Evolutionary conservation across 2,888 invertebrate genomes (phyloP).

Genomic region (Ceratothoa steindachneri): DNA sequence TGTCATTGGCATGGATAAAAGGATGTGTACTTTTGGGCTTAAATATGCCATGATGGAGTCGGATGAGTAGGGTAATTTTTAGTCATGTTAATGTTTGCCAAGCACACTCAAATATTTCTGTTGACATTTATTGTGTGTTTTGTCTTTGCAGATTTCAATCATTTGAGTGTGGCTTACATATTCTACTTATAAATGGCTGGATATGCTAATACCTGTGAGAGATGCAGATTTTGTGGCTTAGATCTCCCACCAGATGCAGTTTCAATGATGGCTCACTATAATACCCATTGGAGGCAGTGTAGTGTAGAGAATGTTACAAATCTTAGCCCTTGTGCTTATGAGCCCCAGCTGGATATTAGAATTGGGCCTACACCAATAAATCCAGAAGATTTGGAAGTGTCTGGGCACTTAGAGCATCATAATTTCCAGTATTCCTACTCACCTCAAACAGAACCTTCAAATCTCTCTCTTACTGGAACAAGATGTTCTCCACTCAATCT

Average conservation of each 20-base stretch:
- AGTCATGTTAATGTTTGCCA: no score
- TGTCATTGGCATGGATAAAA: no score
- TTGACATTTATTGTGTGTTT: no score
- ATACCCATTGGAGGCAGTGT: constrained; percentile 42
- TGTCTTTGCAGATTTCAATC: no score
- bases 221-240: constrained; percentile 44
- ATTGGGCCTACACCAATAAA: constrained; percentile 38
- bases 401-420: constrained; percentile 32
- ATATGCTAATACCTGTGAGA: constrained; percentile 34
- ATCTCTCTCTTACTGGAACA: constrained; percentile 31
- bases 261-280: constrained; percentile 40
- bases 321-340: constrained; percentile 42
- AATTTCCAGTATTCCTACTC: constrained; percentile 43
- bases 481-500: constrained; percentile 45
- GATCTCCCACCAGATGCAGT: constrained; percentile 42
- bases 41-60: no score
- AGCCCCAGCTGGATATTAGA: constrained; percentile 39
- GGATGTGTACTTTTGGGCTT: no score
- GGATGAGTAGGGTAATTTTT: no score
- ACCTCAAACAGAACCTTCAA: constrained; percentile 40
- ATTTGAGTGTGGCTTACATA: no score
- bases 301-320: constrained; percentile 25
- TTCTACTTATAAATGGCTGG: no score
- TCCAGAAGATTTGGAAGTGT: constrained; percentile 39
- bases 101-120: no score